A percentile compares a stretch with the other conserved stretches of the same genome.
These are phyloP conservation scores for Chiloscyllium plagiosum DNA, from an alignment of 2,113 vertebrate genomes.

Conservation along the genomic window DNA sequence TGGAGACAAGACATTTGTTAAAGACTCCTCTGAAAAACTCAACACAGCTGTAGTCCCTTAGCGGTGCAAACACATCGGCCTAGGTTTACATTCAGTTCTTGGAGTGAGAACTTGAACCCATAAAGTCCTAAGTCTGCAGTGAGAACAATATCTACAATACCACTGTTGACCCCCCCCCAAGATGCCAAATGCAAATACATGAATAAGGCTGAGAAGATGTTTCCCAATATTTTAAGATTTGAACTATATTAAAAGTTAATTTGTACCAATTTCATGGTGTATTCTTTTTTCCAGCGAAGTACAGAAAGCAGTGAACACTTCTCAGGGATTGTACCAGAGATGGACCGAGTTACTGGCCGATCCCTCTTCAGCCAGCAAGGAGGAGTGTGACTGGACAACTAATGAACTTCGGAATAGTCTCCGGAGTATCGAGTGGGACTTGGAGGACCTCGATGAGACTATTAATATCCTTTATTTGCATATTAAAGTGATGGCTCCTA, in stretches of 20 bases:
- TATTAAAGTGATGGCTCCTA: neutral
- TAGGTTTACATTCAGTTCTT: neutral
- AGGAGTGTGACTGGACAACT: slow-evolving; percentile 96
- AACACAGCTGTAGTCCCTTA: neutral
- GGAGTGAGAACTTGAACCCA: neutral
- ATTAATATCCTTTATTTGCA: slow-evolving; percentile 83
- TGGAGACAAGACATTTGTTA: neutral
- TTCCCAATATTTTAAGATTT: neutral
- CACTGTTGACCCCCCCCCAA: neutral
- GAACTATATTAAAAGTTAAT: neutral
- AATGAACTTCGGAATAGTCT: slow-evolving; percentile 95
- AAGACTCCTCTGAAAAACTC: neutral
- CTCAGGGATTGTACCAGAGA: slow-evolving; percentile 88
- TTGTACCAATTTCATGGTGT: neutral
- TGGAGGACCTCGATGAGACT: slow-evolving; percentile 95
- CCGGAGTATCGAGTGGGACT: slow-evolving; percentile 95
- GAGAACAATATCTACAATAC: neutral
- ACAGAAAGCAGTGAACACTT: slow-evolving; percentile 90
- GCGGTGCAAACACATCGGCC: neutral
- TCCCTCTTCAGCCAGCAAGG: slow-evolving; percentile 71
- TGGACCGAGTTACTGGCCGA: slow-evolving; percentile 84
- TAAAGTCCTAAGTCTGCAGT: neutral
- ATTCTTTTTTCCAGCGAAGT: slow-evolving; percentile 69
- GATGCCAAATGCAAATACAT: neutral
- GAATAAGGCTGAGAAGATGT: neutral